Conservation (phyloP, 1,140 invertebrate species). For the Drosophila ambigua region DNA sequence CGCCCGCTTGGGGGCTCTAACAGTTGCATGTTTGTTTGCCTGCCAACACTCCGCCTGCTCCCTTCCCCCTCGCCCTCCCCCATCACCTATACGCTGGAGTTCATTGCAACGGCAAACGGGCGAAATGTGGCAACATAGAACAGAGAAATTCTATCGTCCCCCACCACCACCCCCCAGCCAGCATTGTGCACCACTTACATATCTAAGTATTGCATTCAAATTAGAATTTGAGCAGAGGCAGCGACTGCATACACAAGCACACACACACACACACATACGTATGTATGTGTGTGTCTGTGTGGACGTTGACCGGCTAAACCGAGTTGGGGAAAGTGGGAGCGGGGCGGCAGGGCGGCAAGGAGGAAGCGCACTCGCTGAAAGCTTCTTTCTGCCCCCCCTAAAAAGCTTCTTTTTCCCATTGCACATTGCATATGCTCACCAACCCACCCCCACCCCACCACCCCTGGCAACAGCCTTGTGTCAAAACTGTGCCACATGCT, state of each 20-base stretch:
- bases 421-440: slow-evolving; percentile 4
- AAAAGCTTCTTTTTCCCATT: slow-evolving; percentile 22
- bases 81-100: slow-evolving; percentile 1
- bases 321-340: background rate
- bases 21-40: slow-evolving; percentile 1
- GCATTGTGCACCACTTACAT: background rate
- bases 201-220: slow-evolving; percentile 33
- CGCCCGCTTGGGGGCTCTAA: too few relatives aligned
- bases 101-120: slow-evolving; percentile 16
- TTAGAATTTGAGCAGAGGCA: slow-evolving; percentile 26
- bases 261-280: slow-evolving; percentile 3
- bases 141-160: slow-evolving; percentile 4
- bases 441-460: too few relatives aligned
- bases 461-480: background rate
- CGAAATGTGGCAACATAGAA: background rate
- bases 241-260: too few relatives aligned
- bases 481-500: slow-evolving; percentile 41
- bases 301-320: slow-evolving; percentile 28
- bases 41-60: background rate
- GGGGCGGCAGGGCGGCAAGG: background rate
- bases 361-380: too few relatives aligned
- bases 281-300: slow-evolving; percentile 10
- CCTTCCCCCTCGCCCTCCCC: background rate
- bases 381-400: too few relatives aligned
- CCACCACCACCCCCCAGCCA: background rate